These are phyloP conservation scores for Dipus sagitta DNA, from an alignment of 2,797 vertebrate species.

Conservation along the genomic window DNA sequence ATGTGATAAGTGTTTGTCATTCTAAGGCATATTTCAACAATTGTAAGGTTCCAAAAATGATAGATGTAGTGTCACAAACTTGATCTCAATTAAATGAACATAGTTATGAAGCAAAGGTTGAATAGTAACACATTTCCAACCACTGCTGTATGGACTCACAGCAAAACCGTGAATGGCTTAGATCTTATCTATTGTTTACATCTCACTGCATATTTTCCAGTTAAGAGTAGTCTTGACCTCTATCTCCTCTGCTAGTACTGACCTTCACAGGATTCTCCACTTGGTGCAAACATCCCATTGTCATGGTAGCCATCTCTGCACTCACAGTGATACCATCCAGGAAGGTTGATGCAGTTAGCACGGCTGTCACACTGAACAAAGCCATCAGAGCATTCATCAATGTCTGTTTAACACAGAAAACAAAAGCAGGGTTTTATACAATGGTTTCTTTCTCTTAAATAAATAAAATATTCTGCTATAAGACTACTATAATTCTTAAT, in stretches of 20 bases:
- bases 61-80: not conserved
- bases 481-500: conserved; percentile 47
- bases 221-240: conserved; percentile 8
- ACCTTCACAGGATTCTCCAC: conserved; percentile 98
- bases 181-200: not conserved
- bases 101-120: conserved; percentile 5
- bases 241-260: conserved; percentile 81
- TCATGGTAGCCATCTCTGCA: conserved; percentile 99
- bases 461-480: conserved; percentile 40
- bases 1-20: not conserved
- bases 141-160: not conserved
- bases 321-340: conserved; percentile 99
- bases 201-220: not conserved
- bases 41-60: not conserved
- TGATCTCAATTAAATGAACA: conserved; percentile 18
- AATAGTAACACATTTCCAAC: not conserved
- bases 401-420: conserved; percentile 90
- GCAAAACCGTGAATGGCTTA: not conserved
- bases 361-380: conserved; percentile 98
- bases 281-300: conserved; percentile 97
- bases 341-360: conserved; percentile 98
- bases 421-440: conserved; percentile 34
- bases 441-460: conserved; percentile 37
- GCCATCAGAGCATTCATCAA: conserved; percentile 97
- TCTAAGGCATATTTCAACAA: not conserved